Evolutionary conservation across 2,797 vertebrate genomes (phyloP).

Genomic region (Podarcis lilfordi): DNA sequence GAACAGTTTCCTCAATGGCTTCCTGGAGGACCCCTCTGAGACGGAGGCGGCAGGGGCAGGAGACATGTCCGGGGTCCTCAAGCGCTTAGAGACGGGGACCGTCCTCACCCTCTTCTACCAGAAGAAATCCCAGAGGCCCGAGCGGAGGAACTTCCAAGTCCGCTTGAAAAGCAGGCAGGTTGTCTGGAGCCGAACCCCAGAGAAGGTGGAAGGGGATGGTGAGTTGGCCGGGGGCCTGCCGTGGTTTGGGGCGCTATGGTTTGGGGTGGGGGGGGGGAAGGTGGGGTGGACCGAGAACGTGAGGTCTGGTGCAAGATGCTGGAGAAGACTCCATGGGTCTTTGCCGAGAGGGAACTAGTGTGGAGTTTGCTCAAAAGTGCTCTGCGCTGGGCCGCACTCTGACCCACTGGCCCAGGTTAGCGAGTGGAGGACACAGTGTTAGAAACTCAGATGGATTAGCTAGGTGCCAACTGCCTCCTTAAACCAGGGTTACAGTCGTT

Average conservation of each 20-base stretch:
- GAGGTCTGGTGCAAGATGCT: neutral
- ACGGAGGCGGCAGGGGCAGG: constrained; percentile 52
- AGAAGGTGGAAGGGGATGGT: constrained; percentile 87
- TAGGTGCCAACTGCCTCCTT: too few relatives aligned
- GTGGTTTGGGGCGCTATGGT: too few relatives aligned
- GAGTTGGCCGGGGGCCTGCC: constrained; percentile 61
- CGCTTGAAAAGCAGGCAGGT: constrained; percentile 83
- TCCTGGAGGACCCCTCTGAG: constrained; percentile 65
- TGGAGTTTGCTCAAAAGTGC: neutral
- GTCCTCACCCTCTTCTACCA: constrained; percentile 88
- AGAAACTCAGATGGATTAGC: too few relatives aligned
- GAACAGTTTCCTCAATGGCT: constrained; percentile 80
- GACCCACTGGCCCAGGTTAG: neutral
- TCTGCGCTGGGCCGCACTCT: neutral
- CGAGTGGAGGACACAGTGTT: too few relatives aligned
- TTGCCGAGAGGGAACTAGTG: neutral
- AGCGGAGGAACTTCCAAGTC: constrained; percentile 87
- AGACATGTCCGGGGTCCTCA: constrained; percentile 81
- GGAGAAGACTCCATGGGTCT: neutral
- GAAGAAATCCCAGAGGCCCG: constrained; percentile 88
- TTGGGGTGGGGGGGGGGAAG: too few relatives aligned
- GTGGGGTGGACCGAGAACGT: rapidly evolving
- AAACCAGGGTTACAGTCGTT: too few relatives aligned
- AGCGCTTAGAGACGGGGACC: constrained; percentile 84
- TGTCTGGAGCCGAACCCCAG: constrained; percentile 83